phyloP scores from a whole-genome alignment of 2,113 vertebrate genomes.

The Epinephelus lanceolatus region DNA sequence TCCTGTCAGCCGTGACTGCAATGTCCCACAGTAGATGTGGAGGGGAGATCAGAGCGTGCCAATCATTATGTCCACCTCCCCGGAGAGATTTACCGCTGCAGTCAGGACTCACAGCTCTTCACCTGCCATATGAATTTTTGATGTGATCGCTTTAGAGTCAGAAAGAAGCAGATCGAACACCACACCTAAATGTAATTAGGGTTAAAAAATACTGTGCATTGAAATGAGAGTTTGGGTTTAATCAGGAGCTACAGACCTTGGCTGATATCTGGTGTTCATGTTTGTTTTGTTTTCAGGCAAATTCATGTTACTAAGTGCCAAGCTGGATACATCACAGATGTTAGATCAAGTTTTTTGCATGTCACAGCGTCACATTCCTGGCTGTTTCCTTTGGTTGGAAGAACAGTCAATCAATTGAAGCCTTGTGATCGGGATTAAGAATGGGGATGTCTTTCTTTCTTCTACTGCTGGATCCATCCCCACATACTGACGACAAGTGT shows the following conservation, averaged over 20 bases:
- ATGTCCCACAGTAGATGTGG: neutral
- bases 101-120: neutral
- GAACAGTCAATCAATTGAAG: neutral
- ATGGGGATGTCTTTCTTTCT: no score
- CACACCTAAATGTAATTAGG: neutral
- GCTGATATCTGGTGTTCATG: neutral
- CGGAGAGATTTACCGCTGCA: neutral
- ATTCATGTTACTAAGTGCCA: neutral
- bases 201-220: neutral
- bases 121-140: neutral
- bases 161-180: neutral
- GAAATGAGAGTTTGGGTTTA: neutral
- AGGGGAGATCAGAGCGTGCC: constrained; percentile 5
- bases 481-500: neutral
- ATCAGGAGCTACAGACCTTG: neutral
- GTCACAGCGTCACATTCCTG: neutral
- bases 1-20: constrained; percentile 16
- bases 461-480: neutral
- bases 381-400: neutral
- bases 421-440: no score
- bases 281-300: neutral
- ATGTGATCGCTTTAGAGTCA: neutral
- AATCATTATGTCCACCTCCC: neutral
- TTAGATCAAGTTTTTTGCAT: neutral
- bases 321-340: no score